Conservation (phyloP, 1,140 invertebrate species). For the Apis florea region DNA sequence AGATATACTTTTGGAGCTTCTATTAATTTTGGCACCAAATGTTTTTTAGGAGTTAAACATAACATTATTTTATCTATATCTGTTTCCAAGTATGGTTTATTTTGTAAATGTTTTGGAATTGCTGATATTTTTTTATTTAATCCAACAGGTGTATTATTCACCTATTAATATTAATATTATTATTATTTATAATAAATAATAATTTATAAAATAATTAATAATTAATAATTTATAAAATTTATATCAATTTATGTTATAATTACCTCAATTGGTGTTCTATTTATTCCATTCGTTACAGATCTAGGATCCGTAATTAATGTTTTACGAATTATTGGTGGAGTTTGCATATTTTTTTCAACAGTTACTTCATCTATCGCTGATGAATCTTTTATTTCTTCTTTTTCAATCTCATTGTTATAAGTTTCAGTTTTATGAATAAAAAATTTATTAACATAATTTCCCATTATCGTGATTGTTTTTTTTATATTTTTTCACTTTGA, state of each 20-base stretch:
- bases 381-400: slow-evolving; percentile 19
- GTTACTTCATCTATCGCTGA: neutral
- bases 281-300: slow-evolving; percentile 69
- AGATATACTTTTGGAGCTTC: slow-evolving; percentile 17
- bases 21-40: slow-evolving; percentile 44
- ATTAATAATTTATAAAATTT: slow-evolving; percentile 1
- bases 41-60: slow-evolving; percentile 46
- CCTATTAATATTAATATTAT: slow-evolving; percentile 54
- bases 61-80: slow-evolving; percentile 69
- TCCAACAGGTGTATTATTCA: slow-evolving; percentile 58
- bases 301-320: slow-evolving; percentile 67
- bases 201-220: no score
- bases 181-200: neutral
- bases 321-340: slow-evolving; percentile 62
- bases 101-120: slow-evolving; percentile 70
- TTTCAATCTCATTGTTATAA: slow-evolving; percentile 14
- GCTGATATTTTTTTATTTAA: slow-evolving; percentile 57
- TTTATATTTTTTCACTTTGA: neutral
- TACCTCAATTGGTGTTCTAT: slow-evolving; percentile 74
- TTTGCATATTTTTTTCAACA: slow-evolving; percentile 34
- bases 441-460: slow-evolving; percentile 63
- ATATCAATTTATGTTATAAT: slow-evolving; percentile 13
- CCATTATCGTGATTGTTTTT: slow-evolving; percentile 48
- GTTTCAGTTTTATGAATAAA: slow-evolving; percentile 39
- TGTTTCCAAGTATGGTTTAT: slow-evolving; percentile 73